These are phyloP conservation scores for Coregonus ussuriensis DNA, from an alignment of 2,797 vertebrate species.

Conservation along the genomic window DNA sequence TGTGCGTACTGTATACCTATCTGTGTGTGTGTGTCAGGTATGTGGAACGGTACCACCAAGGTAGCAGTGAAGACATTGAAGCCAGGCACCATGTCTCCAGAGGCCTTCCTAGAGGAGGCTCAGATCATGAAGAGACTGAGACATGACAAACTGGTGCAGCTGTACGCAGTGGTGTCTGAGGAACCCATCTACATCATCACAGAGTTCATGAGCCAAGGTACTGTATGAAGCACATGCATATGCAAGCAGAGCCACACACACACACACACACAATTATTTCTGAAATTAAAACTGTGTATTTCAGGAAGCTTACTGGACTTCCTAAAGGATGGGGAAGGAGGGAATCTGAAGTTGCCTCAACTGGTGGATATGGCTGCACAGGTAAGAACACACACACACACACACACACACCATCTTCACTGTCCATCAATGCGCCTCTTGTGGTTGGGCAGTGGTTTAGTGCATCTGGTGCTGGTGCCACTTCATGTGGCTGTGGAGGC, in stretches of 20 bases:
- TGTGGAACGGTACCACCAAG: slow-evolving; percentile 95
- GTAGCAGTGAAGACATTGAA: slow-evolving; percentile 98
- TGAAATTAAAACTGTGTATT: neutral
- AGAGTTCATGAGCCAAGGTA: slow-evolving; percentile 95
- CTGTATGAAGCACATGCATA: slow-evolving; percentile 8
- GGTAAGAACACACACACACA: slow-evolving; percentile 64
- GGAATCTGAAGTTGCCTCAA: slow-evolving; percentile 86
- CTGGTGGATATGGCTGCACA: slow-evolving; percentile 97
- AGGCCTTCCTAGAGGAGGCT: slow-evolving; percentile 96
- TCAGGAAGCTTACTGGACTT: slow-evolving; percentile 95
- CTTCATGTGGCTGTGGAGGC: no score
- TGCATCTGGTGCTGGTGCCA: no score
- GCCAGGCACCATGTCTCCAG: slow-evolving; percentile 95
- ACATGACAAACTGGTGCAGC: slow-evolving; percentile 97
- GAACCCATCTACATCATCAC: slow-evolving; percentile 99
- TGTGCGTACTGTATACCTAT: neutral
- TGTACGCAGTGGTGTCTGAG: slow-evolving; percentile 95
- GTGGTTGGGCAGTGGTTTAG: no score
- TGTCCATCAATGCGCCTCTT: neutral
- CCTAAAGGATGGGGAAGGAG: slow-evolving; percentile 87
- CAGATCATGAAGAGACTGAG: slow-evolving; percentile 98
- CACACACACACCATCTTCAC: neutral
- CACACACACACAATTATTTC: neutral
- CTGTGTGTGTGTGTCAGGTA: slow-evolving; percentile 75
- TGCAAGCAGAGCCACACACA: slow-evolving; percentile 18